Percentiles rank a stretch among this genome's conserved stretches.
phyloP scores from a whole-genome alignment of 2,888 invertebrate species.

The Heliothis peltigera region DNA sequence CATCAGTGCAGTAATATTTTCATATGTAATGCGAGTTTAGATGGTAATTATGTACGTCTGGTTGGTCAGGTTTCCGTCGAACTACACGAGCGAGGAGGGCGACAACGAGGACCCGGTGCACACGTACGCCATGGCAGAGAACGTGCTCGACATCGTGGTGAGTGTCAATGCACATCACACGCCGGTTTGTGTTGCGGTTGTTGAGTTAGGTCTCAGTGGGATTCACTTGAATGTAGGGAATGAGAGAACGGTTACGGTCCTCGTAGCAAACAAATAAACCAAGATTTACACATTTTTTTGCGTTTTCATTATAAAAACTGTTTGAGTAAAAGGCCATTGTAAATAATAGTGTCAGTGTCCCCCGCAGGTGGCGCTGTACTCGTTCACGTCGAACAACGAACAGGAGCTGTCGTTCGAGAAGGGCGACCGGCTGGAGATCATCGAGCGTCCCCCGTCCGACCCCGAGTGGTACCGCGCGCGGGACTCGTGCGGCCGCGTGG shows the following conservation, averaged over 20 bases:
- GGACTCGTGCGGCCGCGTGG: conserved; percentile 97
- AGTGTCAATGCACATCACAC: conserved; percentile 62
- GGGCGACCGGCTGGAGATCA: conserved; percentile 98
- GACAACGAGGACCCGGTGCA: conserved; percentile 96
- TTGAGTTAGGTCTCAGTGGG: too few species aligned
- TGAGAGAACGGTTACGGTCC: too few species aligned
- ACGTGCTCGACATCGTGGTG: conserved; percentile 98
- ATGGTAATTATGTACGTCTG: background rate
- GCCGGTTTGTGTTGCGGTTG: background rate
- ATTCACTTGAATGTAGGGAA: too few species aligned
- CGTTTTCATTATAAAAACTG: too few species aligned
- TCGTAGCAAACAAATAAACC: too few species aligned
- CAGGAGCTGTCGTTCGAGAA: conserved; percentile 99
- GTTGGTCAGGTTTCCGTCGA: conserved; percentile 98
- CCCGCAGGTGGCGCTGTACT: conserved; percentile 95
- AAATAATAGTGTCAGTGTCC: conserved; percentile 29
- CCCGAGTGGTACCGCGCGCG: conserved; percentile 99
- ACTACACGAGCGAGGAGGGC: conserved; percentile 98
- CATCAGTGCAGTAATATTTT: too few species aligned
- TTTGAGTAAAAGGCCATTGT: background rate
- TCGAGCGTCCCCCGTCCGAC: conserved; percentile 98
- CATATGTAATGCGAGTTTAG: too few species aligned
- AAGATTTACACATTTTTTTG: too few species aligned
- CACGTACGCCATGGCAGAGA: conserved; percentile 98
- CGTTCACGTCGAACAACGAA: conserved; percentile 97